Base-by-base conservation (phyloP, 2,888 invertebrate genomes). In the Hydraecia micacea region DNA sequence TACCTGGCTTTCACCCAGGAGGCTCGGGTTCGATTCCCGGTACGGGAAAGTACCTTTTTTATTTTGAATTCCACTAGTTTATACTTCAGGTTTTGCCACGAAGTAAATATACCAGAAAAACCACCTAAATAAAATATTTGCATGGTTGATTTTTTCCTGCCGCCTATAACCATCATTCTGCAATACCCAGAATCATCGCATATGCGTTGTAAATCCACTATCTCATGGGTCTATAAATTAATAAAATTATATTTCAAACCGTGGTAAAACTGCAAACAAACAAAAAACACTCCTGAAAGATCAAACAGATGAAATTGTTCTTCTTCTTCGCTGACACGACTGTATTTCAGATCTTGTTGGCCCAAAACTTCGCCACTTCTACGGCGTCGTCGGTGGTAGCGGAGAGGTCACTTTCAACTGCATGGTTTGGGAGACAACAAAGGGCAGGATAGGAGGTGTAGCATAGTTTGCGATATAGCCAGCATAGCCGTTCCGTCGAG, bases 1-100 rank as follows among this genome's bases (percentile, higher is more conserved):
- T 97, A 97, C 97, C 97, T 97, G 97, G 97, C 97, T 97, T 97
- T 97, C 97, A 97, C 97, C 97, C 97, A 97, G 97, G 97, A 97
- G 97, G 97, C 97, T 97, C 97, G 97, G 97, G 97, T 97, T 97
- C 97, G 97, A 97, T 97, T 97, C 97, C 97, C 97, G 97, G 97
- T 97, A 97, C 97, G 97, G 97, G 97, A 97, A 97, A 86, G 28
- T 67, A 81, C 87, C 90, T 92, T 93, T 94, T 84, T 46, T 86
- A 4, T 66, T 66, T 66, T 39, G 3, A 5, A 7, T 63, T 13
- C 0, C 18, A 13, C 8, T 18, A 15, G 0, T 36, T 28, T 46
- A n/a, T 21, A 15, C 8, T 36, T n/a, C 5, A 15, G 8, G 5
- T 5, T 15, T 70, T 32, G 8, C 39, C 5, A 36, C 32, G 28